A percentile compares a stretch with the other conserved stretches of the same genome.
phyloP scores from a whole-genome alignment of 2,113 vertebrate genomes.

The Melanerpes aurifrons region DNA sequence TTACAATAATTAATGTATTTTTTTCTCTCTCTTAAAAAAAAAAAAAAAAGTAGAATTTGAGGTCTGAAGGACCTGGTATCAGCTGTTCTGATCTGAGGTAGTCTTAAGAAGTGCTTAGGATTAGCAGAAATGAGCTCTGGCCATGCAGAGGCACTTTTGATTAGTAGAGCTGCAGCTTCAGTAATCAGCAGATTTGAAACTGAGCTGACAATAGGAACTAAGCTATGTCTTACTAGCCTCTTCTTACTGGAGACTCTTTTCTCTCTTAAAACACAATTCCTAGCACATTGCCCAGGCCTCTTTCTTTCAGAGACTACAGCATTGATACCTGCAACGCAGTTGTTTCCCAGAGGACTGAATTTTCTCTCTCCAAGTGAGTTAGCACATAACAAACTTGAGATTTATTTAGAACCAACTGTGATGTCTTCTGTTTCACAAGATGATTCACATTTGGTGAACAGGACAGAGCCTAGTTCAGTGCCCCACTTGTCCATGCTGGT shows the following conservation, averaged over 20 bases:
- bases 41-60: background rate
- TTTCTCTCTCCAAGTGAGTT: background rate
- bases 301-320: background rate
- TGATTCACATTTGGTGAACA: background rate
- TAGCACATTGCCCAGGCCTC: background rate
- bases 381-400: background rate
- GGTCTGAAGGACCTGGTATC: background rate
- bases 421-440: background rate
- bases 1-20: background rate
- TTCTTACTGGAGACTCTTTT: background rate
- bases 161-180: slow-evolving; percentile 11
- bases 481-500: fast-evolving
- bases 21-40: background rate
- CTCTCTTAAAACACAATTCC: background rate
- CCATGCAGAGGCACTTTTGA: background rate
- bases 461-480: background rate
- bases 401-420: background rate
- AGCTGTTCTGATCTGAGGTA: slow-evolving; percentile 2
- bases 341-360: background rate
- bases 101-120: slow-evolving; percentile 12
- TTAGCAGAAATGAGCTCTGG: background rate
- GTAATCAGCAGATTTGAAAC: slow-evolving; percentile 24
- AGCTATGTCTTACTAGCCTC: background rate
- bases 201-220: background rate
- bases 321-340: background rate